Conservation (phyloP, 1,140 invertebrate genomes). For the Ridgeia piscesae region DNA sequence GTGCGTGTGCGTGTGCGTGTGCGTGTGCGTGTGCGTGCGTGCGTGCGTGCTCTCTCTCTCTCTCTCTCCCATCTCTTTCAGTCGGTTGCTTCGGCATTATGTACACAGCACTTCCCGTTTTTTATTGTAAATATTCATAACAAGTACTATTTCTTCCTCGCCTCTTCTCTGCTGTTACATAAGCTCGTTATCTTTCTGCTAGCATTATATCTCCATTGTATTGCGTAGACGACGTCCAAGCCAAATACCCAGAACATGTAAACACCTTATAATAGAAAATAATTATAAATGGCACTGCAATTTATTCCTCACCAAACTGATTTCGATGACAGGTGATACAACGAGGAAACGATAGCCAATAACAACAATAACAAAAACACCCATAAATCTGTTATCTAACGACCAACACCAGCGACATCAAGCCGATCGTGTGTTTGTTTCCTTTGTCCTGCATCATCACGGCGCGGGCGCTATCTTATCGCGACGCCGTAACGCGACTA, state of each 20-base stretch:
- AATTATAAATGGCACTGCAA: not conserved
- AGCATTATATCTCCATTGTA: not conserved
- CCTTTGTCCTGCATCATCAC: not conserved
- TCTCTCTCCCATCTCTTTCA: not conserved
- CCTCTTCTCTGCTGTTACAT: not conserved
- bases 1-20: too few species aligned
- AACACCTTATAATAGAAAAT: not conserved
- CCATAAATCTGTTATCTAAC: not conserved
- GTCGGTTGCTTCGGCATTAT: too few species aligned
- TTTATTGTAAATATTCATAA: too few species aligned
- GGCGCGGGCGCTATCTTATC: not conserved
- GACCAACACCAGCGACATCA: not conserved
- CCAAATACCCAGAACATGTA: not conserved
- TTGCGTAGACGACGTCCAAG: not conserved
- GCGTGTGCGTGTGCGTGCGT: too few species aligned
- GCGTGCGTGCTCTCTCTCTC: slow-evolving; percentile 4
- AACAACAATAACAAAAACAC: not conserved
- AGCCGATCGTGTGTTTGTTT: not conserved
- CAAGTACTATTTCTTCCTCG: not conserved
- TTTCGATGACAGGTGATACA: not conserved
- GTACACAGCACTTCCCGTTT: too few species aligned
- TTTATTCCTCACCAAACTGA: not conserved
- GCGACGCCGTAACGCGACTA: not conserved
- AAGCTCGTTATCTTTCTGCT: not conserved
- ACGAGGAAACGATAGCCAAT: not conserved